Evolutionary conservation across 2,888 invertebrate species (phyloP).

Genomic region (Leuctra nigra): DNA sequence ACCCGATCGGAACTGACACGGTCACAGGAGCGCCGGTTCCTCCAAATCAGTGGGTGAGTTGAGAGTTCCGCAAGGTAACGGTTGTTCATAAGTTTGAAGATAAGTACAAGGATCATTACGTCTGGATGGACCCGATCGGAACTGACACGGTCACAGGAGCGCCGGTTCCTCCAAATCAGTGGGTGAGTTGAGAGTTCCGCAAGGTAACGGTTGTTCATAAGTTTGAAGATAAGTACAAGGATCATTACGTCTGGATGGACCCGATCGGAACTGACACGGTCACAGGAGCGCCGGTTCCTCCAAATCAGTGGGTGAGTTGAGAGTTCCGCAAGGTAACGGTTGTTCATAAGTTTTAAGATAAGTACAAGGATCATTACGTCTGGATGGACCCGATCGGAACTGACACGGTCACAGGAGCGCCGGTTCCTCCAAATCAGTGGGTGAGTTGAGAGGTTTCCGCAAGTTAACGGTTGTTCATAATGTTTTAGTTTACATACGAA

Average conservation of each 20-base stretch:
- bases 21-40: constrained; percentile 38
- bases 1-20: constrained; percentile 30
- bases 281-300: constrained; percentile 39
- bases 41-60: constrained; percentile 47
- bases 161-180: constrained; percentile 43
- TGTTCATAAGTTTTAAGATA: too few species aligned
- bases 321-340: too few species aligned
- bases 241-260: too few species aligned
- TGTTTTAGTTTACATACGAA: too few species aligned
- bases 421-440: constrained; percentile 46
- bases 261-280: constrained; percentile 30
- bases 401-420: constrained; percentile 37
- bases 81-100: too few species aligned
- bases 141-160: constrained; percentile 38
- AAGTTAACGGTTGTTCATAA: too few species aligned
- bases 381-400: constrained; percentile 47
- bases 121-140: constrained; percentile 48
- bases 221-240: too few species aligned
- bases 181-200: constrained; percentile 41
- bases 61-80: too few species aligned
- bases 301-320: constrained; percentile 48
- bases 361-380: constrained; percentile 70
- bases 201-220: too few species aligned
- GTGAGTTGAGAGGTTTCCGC: too few species aligned
- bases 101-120: too few species aligned